Evolutionary conservation across 2,797 vertebrate genomes (phyloP).

Genomic region (Betta splendens): DNA sequence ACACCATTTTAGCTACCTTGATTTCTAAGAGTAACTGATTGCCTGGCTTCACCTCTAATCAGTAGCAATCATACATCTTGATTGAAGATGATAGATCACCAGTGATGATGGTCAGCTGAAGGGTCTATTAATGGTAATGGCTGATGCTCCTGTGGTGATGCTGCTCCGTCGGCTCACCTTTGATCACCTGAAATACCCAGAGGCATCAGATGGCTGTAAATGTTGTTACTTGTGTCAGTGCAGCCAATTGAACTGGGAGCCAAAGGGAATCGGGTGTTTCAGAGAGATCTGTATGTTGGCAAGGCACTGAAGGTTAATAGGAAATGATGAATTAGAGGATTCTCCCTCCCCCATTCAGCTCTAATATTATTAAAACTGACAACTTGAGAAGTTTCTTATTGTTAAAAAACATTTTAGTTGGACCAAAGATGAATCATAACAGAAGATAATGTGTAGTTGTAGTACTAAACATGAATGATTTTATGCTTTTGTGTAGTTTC

Average conservation of each 20-base stretch:
- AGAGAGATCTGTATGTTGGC: constrained; percentile 3
- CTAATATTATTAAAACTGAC: no score
- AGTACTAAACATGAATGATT: background rate
- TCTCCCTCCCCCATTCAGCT: no score
- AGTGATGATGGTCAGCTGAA: constrained; percentile 50
- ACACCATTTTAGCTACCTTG: constrained; percentile 29
- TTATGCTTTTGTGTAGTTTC: background rate
- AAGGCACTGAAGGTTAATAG: background rate
- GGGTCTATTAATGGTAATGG: constrained; percentile 48
- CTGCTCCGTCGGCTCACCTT: constrained; percentile 33
- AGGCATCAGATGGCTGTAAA: constrained; percentile 5
- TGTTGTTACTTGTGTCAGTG: constrained; percentile 25
- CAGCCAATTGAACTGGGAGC: constrained; percentile 10
- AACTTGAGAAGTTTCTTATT: no score
- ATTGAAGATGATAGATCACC: constrained; percentile 63
- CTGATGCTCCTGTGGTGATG: constrained; percentile 27
- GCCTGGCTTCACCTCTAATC: constrained; percentile 53
- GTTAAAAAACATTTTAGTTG: no score
- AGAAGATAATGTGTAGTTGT: no score
- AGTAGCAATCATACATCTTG: constrained; percentile 61
- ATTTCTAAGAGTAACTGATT: constrained; percentile 64
- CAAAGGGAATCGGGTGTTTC: constrained; percentile 10
- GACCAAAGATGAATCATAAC: background rate
- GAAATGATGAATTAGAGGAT: background rate
- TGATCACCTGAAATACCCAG: constrained; percentile 38